Percentiles rank a stretch among this genome's conserved stretches.
These are phyloP conservation scores for Hippopotamus amphibius DNA, from an alignment of 2,113 vertebrate genomes.

Conservation along the genomic window DNA sequence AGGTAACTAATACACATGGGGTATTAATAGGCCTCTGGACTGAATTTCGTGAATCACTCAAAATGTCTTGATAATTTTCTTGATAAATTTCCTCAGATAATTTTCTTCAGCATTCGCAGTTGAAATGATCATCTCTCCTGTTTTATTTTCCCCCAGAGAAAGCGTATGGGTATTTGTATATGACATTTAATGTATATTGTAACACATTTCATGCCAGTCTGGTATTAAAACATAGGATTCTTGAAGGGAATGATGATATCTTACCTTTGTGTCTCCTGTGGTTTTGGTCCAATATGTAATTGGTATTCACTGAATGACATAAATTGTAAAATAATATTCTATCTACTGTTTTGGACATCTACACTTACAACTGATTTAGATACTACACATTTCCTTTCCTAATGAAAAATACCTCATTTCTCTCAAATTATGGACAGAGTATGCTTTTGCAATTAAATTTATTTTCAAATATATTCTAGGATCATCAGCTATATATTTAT, in stretches of 20 bases:
- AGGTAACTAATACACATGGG: neutral
- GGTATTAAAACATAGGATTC: neutral
- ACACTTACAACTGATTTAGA: neutral
- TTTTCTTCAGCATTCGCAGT: neutral
- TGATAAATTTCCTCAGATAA: neutral
- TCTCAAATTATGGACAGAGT: neutral
- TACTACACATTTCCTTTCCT: constrained; percentile 13
- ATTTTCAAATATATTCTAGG: constrained; percentile 1
- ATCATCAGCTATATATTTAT: constrained; percentile 13
- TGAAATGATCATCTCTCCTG: neutral
- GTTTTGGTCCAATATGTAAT: neutral
- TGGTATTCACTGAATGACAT: neutral
- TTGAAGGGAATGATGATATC: neutral
- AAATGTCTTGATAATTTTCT: neutral
- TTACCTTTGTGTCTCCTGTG: neutral
- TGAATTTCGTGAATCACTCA: neutral
- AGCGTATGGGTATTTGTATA: neutral
- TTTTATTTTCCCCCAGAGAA: neutral
- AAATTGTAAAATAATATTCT: constrained; percentile 33
- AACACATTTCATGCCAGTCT: neutral
- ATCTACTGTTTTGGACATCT: neutral
- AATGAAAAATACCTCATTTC: neutral
- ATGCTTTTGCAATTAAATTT: constrained; percentile 40
- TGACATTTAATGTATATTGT: neutral
- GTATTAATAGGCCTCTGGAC: neutral